These are phyloP conservation scores for Parnassius apollo DNA, from an alignment of 2,888 invertebrate species.

Conservation along the genomic window DNA sequence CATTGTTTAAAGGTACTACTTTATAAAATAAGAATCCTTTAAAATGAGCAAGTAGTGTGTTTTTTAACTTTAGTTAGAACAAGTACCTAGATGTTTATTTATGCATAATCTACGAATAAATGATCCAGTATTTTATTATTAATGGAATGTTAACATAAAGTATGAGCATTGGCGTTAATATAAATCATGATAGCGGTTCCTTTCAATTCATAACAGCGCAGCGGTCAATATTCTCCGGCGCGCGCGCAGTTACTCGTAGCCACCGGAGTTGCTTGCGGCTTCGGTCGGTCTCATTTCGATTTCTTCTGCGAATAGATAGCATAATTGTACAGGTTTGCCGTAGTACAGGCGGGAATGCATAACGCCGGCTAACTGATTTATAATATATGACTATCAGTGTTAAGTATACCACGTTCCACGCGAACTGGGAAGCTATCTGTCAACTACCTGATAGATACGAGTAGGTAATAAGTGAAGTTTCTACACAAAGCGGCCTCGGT, in stretches of 20 bases:
- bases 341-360: constrained; percentile 50
- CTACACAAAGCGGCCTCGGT: constrained; percentile 32
- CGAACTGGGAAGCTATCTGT: constrained; percentile 51
- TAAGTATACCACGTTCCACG: constrained; percentile 51
- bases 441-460: constrained; percentile 39
- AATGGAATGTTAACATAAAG: no score
- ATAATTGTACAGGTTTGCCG: constrained; percentile 62
- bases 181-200: constrained; percentile 62
- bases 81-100: no score
- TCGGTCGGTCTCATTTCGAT: constrained; percentile 66
- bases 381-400: constrained; percentile 59
- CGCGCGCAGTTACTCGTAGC: constrained; percentile 67
- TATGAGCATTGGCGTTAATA: constrained; percentile 40
- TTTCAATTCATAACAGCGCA: constrained; percentile 72
- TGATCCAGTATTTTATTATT: no score
- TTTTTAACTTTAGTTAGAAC: no score
- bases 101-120: no score
- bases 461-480: constrained; percentile 28
- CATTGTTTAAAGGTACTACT: no score
- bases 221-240: constrained; percentile 64
- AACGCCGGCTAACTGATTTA: constrained; percentile 56
- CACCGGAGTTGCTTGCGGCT: constrained; percentile 61
- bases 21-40: no score
- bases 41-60: no score
- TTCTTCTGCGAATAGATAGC: constrained; percentile 72